Percentiles rank a stretch among this genome's conserved stretches.
Evolutionary conservation across 2,113 vertebrate genomes (phyloP).

Genomic region (Pyxicephalus adspersus): DNA sequence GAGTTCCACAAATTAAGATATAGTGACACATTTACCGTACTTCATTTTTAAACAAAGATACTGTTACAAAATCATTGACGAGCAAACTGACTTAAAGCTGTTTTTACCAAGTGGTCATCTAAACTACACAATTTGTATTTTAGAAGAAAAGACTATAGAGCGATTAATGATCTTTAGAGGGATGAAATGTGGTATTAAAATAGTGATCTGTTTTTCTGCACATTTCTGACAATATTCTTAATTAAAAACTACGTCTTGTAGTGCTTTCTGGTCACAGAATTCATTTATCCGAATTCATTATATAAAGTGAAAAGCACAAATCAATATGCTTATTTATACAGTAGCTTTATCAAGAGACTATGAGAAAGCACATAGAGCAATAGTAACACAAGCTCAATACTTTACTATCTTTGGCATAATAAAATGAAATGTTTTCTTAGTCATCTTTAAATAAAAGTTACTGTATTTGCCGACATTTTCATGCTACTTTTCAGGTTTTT

Average conservation of each 20-base stretch:
- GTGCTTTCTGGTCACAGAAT: not conserved
- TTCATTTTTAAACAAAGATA: too few relatives aligned
- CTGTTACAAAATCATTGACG: too few relatives aligned
- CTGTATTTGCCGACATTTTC: constrained; percentile 63
- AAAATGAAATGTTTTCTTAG: constrained; percentile 57
- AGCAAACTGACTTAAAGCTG: too few relatives aligned
- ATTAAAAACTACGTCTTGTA: constrained; percentile 12
- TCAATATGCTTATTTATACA: constrained; percentile 46
- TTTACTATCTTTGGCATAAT: constrained; percentile 48
- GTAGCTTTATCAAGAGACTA: constrained; percentile 21
- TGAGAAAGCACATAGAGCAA: not conserved
- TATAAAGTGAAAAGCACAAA: constrained; percentile 29
- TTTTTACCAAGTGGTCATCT: too few relatives aligned
- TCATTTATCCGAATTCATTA: constrained; percentile 28
- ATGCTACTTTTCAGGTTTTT: constrained; percentile 57
- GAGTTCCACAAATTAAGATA: too few relatives aligned
- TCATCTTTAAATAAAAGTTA: constrained; percentile 30
- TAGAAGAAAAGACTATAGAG: too few relatives aligned
- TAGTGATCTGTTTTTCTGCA: not conserved
- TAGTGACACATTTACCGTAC: too few relatives aligned
- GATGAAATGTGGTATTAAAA: too few relatives aligned
- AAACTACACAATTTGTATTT: too few relatives aligned
- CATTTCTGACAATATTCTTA: not conserved
- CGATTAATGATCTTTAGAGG: too few relatives aligned
- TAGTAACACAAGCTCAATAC: constrained; percentile 6